Percentiles rank a stretch among this genome's conserved stretches.
phyloP scores from a whole-genome alignment of 2,888 invertebrate species.

The Lasioglossum zephyrum region DNA sequence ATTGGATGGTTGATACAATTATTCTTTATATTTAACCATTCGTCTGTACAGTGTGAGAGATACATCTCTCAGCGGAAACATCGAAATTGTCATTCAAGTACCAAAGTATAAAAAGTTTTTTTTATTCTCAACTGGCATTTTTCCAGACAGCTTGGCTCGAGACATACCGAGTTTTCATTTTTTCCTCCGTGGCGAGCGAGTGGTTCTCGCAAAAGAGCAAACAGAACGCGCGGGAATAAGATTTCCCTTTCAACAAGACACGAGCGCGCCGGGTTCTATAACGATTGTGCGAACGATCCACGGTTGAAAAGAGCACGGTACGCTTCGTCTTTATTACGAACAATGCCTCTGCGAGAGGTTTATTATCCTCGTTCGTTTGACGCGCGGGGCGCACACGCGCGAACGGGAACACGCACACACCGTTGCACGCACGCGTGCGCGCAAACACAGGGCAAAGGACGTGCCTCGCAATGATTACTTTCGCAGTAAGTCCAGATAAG shows the following conservation, averaged over 20 bases:
- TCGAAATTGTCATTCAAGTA: too few relatives aligned
- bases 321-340: slow-evolving; percentile 64
- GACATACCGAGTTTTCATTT: neutral
- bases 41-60: too few relatives aligned
- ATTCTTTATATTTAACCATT: too few relatives aligned
- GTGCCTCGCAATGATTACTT: slow-evolving; percentile 62
- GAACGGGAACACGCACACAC: slow-evolving; percentile 31
- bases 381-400: slow-evolving; percentile 43
- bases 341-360: slow-evolving; percentile 62
- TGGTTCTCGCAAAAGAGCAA: slow-evolving; percentile 4
- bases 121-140: neutral
- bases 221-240: slow-evolving; percentile 14
- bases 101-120: too few relatives aligned
- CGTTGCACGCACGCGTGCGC: slow-evolving; percentile 30
- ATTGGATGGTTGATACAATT: too few relatives aligned
- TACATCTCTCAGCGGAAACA: too few relatives aligned
- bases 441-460: slow-evolving; percentile 33
- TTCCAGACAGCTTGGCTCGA: neutral
- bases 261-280: slow-evolving; percentile 27
- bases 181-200: neutral
- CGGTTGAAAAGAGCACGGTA: slow-evolving; percentile 48
- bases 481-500: slow-evolving; percentile 64
- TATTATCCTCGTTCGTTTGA: slow-evolving; percentile 63
- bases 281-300: slow-evolving; percentile 35
- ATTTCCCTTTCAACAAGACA: slow-evolving; percentile 46